Evolutionary conservation across 2,888 invertebrate genomes (phyloP).

Genomic region (Eupelmus urozonus): DNA sequence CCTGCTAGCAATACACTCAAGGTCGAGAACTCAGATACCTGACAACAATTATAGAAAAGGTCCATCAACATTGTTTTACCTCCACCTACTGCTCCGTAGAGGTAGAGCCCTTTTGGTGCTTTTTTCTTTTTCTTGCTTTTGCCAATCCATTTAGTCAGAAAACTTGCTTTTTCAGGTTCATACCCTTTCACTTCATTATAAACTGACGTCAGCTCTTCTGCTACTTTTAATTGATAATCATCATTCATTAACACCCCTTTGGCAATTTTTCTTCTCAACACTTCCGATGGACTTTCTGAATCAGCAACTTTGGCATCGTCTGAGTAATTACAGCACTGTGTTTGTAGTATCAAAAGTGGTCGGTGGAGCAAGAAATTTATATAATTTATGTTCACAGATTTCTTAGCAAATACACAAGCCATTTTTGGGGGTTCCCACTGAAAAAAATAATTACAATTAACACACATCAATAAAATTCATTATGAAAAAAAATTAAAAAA

Average conservation of each 20-base stretch:
- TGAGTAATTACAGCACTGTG: slow-evolving; percentile 59
- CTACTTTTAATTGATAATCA: slow-evolving; percentile 85
- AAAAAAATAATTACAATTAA: slow-evolving; percentile 24
- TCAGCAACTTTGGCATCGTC: slow-evolving; percentile 40
- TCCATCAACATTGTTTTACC: slow-evolving; percentile 99
- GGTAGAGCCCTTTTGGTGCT: slow-evolving; percentile 89
- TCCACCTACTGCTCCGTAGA: slow-evolving; percentile 94
- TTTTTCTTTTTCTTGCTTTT: slow-evolving; percentile 75
- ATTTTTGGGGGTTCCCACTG: slow-evolving; percentile 58
- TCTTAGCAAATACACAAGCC: slow-evolving; percentile 64
- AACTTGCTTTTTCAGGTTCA: slow-evolving; percentile 77
- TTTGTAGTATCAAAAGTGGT: slow-evolving; percentile 52
- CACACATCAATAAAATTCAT: not conserved
- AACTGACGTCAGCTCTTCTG: slow-evolving; percentile 84
- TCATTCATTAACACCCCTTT: slow-evolving; percentile 83
- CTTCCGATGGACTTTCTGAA: slow-evolving; percentile 77
- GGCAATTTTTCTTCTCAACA: slow-evolving; percentile 81
- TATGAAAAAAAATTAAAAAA: slow-evolving; percentile 9
- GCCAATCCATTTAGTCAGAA: slow-evolving; percentile 77
- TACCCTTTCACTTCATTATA: slow-evolving; percentile 83
- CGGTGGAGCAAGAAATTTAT: slow-evolving; percentile 62
- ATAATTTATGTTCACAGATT: slow-evolving; percentile 59
- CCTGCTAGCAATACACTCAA: slow-evolving; percentile 64
- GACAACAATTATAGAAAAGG: slow-evolving; percentile 91
- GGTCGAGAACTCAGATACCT: slow-evolving; percentile 73